These are phyloP conservation scores for Heloderma charlesbogerti DNA, from an alignment of 2,113 vertebrate genomes.

Conservation along the genomic window DNA sequence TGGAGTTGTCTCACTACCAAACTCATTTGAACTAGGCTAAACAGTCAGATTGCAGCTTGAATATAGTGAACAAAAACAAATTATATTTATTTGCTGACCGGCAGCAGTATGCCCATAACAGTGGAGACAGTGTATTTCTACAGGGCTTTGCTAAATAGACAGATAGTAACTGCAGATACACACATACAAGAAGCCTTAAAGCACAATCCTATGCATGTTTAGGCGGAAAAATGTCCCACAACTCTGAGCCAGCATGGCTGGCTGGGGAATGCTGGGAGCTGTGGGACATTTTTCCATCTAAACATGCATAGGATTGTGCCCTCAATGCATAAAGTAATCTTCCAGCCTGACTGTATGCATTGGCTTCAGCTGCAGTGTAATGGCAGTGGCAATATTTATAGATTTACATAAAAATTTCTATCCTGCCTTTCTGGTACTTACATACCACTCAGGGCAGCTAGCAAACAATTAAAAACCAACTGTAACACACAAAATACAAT, in stretches of 20 bases:
- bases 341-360: background rate
- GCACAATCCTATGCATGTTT: too few species aligned
- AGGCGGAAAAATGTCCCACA: too few species aligned
- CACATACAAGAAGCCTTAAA: fast-evolving
- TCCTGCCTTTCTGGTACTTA: too few species aligned
- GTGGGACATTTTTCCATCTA: too few species aligned
- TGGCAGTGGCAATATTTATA: too few species aligned
- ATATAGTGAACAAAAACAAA: background rate
- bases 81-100: fast-evolving
- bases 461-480: too few species aligned
- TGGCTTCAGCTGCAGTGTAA: background rate
- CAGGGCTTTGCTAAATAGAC: constrained; percentile 4
- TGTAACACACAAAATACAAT: too few species aligned
- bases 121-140: background rate
- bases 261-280: too few species aligned
- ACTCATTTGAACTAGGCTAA: background rate
- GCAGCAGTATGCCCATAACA: background rate
- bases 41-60: background rate
- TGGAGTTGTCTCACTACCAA: background rate
- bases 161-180: background rate
- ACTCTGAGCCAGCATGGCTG: too few species aligned
- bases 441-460: too few species aligned
- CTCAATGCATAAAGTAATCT: background rate
- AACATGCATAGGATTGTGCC: too few species aligned
- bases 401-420: too few species aligned